These are phyloP conservation scores for Bombus superbus DNA, from an alignment of 1,140 invertebrate species.

Conservation along the genomic window DNA sequence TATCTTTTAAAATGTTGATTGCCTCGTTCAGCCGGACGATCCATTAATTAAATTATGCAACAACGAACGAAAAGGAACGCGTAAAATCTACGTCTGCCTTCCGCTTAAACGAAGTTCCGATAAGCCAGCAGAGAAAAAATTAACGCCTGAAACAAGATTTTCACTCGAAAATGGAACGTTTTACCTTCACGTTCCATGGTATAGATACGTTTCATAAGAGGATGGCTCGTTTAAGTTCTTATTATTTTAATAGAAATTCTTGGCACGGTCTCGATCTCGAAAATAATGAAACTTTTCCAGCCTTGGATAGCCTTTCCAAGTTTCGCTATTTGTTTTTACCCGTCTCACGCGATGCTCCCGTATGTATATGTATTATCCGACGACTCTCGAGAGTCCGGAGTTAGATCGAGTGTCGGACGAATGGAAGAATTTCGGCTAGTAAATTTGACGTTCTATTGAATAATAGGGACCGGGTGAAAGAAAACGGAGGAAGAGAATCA, in stretches of 20 bases:
- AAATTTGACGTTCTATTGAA: conserved; percentile 30
- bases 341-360: not conserved
- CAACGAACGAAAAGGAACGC: not conserved
- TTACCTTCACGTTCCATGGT: not conserved
- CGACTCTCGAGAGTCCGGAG: conserved; percentile 31
- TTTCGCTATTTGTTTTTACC: conserved; percentile 60
- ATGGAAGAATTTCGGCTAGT: conserved; percentile 22
- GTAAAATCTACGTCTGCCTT: not conserved
- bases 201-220: conserved; percentile 31
- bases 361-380: conserved; percentile 4
- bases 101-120: not conserved
- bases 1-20: conserved; percentile 18
- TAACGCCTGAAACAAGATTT: not conserved
- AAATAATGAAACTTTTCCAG: conserved; percentile 62
- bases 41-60: conserved; percentile 8
- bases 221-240: conserved; percentile 35
- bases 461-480: conserved; percentile 6
- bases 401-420: conserved; percentile 14
- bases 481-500: not conserved
- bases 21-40: not conserved
- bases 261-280: conserved; percentile 54
- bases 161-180: not conserved
- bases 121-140: not conserved
- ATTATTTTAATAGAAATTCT: conserved; percentile 64
- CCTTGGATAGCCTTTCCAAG: conserved; percentile 35